These are phyloP conservation scores for Drosophila peninsularis DNA, from an alignment of 2,888 invertebrate species.

Conservation along the genomic window DNA sequence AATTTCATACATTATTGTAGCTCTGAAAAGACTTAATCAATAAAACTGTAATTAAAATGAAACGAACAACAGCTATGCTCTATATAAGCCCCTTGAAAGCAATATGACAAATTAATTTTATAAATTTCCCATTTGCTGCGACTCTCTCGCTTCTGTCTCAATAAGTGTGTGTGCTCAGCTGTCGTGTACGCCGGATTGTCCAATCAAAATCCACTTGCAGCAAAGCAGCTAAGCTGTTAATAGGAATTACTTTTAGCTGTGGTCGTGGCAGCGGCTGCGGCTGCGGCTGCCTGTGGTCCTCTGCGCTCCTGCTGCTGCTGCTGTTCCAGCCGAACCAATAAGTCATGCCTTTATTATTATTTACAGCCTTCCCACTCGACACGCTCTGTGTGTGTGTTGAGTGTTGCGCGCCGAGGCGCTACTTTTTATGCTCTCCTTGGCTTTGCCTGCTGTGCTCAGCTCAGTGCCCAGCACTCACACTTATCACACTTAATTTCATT, in stretches of 20 bases:
- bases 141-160: not conserved
- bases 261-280: constrained; percentile 1
- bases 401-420: constrained; percentile 6
- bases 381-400: not conserved
- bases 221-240: constrained; percentile 57
- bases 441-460: constrained; percentile 10
- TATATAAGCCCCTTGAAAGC: not conserved
- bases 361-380: constrained; percentile 46
- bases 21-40: not conserved
- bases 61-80: not conserved
- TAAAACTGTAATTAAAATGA: not conserved
- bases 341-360: constrained; percentile 71
- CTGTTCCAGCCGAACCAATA: constrained; percentile 46
- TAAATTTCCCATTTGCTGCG: constrained; percentile 4
- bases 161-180: not conserved
- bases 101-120: constrained; percentile 1
- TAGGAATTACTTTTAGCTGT: constrained; percentile 42
- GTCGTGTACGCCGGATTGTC: constrained; percentile 4
- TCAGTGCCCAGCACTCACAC: constrained; percentile 40
- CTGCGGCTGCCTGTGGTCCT: constrained; percentile 2
- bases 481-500: constrained; percentile 77
- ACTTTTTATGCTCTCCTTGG: constrained; percentile 17
- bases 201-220: constrained; percentile 51
- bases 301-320: constrained; percentile 1
- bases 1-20: not conserved